Conservation (phyloP, 2,888 invertebrate genomes). For the Hemithea aestivaria region DNA sequence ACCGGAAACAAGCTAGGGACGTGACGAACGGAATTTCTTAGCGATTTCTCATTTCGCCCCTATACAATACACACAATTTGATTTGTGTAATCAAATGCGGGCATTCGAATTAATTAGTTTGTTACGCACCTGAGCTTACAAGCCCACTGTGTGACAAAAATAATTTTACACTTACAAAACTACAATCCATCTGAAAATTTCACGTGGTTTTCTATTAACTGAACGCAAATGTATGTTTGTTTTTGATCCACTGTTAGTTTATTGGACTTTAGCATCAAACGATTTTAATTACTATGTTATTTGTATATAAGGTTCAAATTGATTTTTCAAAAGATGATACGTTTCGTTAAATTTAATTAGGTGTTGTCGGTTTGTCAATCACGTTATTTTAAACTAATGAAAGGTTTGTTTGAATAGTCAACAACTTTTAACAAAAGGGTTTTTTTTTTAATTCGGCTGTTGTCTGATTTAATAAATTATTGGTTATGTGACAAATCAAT, state of each 20-base stretch:
- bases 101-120: constrained; percentile 76
- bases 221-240: constrained; percentile 17
- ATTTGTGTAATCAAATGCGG: constrained; percentile 79
- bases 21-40: constrained; percentile 77
- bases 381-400: constrained; percentile 42
- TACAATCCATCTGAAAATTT: not conserved
- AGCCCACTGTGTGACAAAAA: constrained; percentile 42
- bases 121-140: constrained; percentile 76
- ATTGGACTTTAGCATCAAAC: not conserved
- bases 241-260: constrained; percentile 1
- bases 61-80: constrained; percentile 61
- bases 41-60: constrained; percentile 77
- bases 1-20: constrained; percentile 69
- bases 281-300: constrained; percentile 1
- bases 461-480: constrained; percentile 27
- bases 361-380: constrained; percentile 44
- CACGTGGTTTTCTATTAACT: not conserved
- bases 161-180: constrained; percentile 9
- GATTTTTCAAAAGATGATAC: constrained; percentile 32
- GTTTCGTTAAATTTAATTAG: constrained; percentile 54
- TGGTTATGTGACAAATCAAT: constrained; percentile 26
- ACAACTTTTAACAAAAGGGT: constrained; percentile 33
- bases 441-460: constrained; percentile 25
- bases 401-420: constrained; percentile 42
- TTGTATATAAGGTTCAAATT: constrained; percentile 19